Evolutionary conservation across 2,888 invertebrate species (phyloP).

Genomic region (Myopa testacea): DNA sequence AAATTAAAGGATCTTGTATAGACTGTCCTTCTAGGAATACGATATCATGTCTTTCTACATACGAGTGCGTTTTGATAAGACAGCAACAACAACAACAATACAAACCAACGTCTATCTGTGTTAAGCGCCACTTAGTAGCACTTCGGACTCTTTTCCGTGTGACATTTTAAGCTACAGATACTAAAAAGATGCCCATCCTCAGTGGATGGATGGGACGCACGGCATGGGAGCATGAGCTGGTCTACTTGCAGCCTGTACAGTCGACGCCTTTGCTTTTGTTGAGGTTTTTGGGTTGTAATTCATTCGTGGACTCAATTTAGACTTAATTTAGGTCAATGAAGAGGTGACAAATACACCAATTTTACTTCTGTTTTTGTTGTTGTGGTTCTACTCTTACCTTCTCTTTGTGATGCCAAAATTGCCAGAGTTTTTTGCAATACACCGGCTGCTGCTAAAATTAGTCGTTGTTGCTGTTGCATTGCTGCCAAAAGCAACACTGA

Average conservation of each 20-base stretch:
- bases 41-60: not conserved
- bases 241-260: not conserved
- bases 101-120: too few species aligned
- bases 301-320: slow-evolving; percentile 8
- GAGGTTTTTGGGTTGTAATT: slow-evolving; percentile 10
- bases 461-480: too few species aligned
- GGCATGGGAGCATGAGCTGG: not conserved
- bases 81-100: not conserved
- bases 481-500: too few species aligned
- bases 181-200: too few species aligned
- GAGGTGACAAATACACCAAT: not conserved
- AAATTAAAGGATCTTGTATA: not conserved
- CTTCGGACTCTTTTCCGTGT: too few species aligned
- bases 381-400: not conserved
- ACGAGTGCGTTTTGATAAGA: not conserved
- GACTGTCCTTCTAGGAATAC: not conserved
- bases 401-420: too few species aligned
- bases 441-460: not conserved
- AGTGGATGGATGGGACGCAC: too few species aligned
- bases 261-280: not conserved
- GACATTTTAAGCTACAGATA: too few species aligned
- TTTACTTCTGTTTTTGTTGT: not conserved
- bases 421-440: not conserved
- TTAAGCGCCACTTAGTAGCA: too few species aligned
- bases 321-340: not conserved